These are phyloP conservation scores for Drosophila buzzatii DNA, from an alignment of 2,888 invertebrate species.

Conservation along the genomic window DNA sequence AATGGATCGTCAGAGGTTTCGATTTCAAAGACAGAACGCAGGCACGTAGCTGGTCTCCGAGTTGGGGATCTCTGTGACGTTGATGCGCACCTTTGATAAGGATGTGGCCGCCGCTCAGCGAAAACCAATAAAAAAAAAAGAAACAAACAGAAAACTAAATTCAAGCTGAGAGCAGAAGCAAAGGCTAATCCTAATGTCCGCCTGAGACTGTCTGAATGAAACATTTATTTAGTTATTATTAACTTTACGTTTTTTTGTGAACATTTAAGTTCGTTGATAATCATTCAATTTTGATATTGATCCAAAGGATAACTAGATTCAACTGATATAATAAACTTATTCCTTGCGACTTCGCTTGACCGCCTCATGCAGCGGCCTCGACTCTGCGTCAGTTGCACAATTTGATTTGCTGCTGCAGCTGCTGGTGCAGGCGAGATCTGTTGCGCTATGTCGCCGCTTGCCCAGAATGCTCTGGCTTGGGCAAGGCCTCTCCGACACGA, in stretches of 20 bases:
- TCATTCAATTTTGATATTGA: neutral
- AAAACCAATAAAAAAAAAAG: slow-evolving; percentile 6
- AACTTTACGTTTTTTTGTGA: neutral
- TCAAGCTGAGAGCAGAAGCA: neutral
- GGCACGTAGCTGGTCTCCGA: slow-evolving; percentile 62
- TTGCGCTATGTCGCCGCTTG: neutral
- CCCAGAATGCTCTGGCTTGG: too few relatives aligned
- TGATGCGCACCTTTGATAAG: slow-evolving; percentile 80
- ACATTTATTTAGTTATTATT: neutral
- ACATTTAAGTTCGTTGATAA: neutral
- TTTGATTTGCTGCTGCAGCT: neutral
- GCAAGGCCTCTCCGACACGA: too few relatives aligned
- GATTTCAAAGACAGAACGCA: slow-evolving; percentile 70
- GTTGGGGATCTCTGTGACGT: slow-evolving; percentile 64
- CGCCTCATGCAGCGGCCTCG: neutral
- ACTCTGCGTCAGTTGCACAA: too few relatives aligned
- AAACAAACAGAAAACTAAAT: neutral
- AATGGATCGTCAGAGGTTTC: slow-evolving; percentile 72
- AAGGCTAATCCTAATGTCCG: slow-evolving; percentile 49
- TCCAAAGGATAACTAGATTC: neutral
- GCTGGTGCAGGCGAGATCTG: neutral
- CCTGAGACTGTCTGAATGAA: neutral
- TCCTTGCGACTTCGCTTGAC: neutral
- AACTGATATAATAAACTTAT: neutral
- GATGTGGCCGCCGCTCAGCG: slow-evolving; percentile 50